These are phyloP conservation scores for Urechis unicinctus DNA, from an alignment of 2,888 invertebrate genomes.

Conservation along the genomic window DNA sequence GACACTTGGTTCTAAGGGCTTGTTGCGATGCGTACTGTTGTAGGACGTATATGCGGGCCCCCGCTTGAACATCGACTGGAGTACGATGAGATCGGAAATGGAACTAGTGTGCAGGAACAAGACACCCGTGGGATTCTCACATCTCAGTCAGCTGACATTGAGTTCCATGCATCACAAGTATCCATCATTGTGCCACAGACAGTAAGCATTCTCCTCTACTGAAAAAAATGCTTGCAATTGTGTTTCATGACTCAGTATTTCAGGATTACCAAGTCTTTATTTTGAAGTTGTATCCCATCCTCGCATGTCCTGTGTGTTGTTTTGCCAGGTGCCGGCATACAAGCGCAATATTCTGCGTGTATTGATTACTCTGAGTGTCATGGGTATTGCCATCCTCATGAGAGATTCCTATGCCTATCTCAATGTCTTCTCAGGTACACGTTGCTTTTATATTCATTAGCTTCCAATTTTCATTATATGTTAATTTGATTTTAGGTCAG, in stretches of 20 bases:
- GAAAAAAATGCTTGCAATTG: background rate
- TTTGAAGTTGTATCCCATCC: no score
- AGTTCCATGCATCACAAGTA: background rate
- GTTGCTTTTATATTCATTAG: conserved; percentile 12
- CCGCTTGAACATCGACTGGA: background rate
- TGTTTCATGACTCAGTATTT: no score
- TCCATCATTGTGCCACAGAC: background rate
- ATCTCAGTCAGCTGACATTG: background rate
- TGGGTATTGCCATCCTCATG: conserved; percentile 37
- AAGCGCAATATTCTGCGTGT: conserved; percentile 40
- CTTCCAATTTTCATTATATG: background rate
- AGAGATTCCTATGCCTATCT: conserved; percentile 42
- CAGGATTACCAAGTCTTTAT: no score
- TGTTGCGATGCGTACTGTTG: no score
- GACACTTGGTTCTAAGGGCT: no score
- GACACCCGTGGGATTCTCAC: background rate
- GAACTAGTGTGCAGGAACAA: background rate
- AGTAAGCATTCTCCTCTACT: background rate
- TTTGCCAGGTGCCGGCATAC: conserved; percentile 36
- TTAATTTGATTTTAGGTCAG: background rate
- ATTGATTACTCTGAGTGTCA: conserved; percentile 28
- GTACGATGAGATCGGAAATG: background rate
- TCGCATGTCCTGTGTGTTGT: conserved; percentile 8
- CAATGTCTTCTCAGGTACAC: conserved; percentile 41
- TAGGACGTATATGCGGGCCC: background rate